Conservation (phyloP, 2,888 invertebrate species). For the Thymelicus sylvestris region DNA sequence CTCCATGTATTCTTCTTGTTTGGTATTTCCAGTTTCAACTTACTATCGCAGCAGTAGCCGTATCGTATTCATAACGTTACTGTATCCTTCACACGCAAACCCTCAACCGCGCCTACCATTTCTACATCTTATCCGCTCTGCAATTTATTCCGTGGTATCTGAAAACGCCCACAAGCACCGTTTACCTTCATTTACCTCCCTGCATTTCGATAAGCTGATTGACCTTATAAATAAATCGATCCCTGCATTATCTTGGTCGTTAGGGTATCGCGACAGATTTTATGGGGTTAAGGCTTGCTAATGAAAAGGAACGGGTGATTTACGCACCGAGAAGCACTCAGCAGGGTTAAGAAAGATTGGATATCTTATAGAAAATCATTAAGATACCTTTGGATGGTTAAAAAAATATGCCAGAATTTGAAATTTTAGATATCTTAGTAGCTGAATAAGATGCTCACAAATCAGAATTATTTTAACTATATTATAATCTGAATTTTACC, state of each 20-base stretch:
- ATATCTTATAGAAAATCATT: too few species aligned
- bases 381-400: too few species aligned
- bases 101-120: neutral
- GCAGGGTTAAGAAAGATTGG: too few species aligned
- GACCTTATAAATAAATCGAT: constrained; percentile 49
- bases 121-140: neutral
- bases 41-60: neutral
- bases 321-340: neutral
- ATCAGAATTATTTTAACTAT: too few species aligned
- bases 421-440: too few species aligned
- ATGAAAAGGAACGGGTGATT: constrained; percentile 11
- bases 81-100: neutral
- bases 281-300: constrained; percentile 21
- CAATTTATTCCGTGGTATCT: constrained; percentile 41
- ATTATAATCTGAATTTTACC: too few species aligned
- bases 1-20: too few species aligned
- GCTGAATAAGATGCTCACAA: too few species aligned
- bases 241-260: constrained; percentile 32
- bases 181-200: constrained; percentile 49
- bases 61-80: neutral
- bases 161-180: constrained; percentile 44
- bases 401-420: too few species aligned
- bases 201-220: constrained; percentile 51
- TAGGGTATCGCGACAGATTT: constrained; percentile 31
- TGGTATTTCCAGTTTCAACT: neutral